Evolutionary conservation across 2,888 invertebrate species (phyloP).

Genomic region (Macrosoma leucophasiata): DNA sequence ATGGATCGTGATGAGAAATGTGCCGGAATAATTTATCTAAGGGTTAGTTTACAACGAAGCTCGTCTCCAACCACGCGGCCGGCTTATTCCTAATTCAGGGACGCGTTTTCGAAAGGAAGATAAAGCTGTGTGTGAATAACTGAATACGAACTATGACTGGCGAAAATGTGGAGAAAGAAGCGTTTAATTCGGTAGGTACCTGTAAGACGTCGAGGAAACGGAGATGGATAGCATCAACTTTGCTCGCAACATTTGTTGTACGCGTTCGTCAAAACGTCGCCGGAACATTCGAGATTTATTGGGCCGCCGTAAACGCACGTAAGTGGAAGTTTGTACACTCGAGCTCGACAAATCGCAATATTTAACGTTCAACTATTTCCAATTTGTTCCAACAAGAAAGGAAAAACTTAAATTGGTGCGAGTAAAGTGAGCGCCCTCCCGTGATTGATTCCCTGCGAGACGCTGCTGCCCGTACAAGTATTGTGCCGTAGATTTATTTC

Average conservation of each 20-base stretch:
- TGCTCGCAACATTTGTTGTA: no score
- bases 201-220: no score
- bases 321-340: constrained; percentile 55
- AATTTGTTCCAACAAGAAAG: constrained; percentile 58
- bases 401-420: constrained; percentile 65
- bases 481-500: constrained; percentile 69
- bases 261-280: no score
- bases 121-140: constrained; percentile 54
- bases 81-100: constrained; percentile 61
- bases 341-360: constrained; percentile 49
- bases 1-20: constrained; percentile 65
- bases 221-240: no score
- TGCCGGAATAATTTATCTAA: constrained; percentile 67
- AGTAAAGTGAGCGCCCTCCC: constrained; percentile 46
- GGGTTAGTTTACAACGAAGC: constrained; percentile 59
- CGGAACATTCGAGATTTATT: constrained; percentile 62
- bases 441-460: constrained; percentile 58
- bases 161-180: constrained; percentile 53
- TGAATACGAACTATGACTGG: constrained; percentile 56
- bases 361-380: constrained; percentile 61
- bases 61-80: constrained; percentile 46
- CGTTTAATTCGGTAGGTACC: no score
- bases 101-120: constrained; percentile 51
- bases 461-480: constrained; percentile 37
- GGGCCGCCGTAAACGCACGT: constrained; percentile 50